A percentile compares a stretch with the other conserved stretches of the same genome.
Evolutionary conservation across 37 sponge, comb jelly and placozoan genomes (phyloP).

Genomic region (Bolinopsis microptera): DNA sequence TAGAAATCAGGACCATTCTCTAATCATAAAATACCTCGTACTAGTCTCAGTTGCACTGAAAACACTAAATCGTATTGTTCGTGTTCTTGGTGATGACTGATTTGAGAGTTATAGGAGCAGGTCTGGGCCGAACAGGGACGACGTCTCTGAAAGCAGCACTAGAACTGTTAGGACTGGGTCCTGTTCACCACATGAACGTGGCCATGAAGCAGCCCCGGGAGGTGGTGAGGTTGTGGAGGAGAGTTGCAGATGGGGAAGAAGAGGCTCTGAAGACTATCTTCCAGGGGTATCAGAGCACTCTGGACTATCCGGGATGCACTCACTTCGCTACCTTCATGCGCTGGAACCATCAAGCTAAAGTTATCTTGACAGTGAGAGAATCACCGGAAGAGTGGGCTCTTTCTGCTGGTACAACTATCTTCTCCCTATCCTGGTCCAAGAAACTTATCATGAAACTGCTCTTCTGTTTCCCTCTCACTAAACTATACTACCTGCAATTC

Average conservation of each 20-base stretch:
- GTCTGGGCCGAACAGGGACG: slow-evolving; percentile 24
- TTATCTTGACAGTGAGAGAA: slow-evolving; percentile 13
- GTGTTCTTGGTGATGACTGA: background rate
- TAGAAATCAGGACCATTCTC: too few species aligned
- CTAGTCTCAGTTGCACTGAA: background rate
- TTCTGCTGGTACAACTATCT: background rate
- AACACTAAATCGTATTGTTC: background rate
- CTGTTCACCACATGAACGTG: slow-evolving; percentile 32
- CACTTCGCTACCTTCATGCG: background rate
- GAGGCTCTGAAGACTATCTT: background rate
- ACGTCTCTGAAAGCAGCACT: slow-evolving; percentile 28
- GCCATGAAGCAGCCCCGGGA: slow-evolving; percentile 29
- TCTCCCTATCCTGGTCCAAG: background rate
- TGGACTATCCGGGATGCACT: background rate
- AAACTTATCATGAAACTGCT: background rate
- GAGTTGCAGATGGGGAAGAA: background rate
- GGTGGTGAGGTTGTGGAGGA: background rate
- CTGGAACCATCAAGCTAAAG: background rate
- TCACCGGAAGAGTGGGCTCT: background rate
- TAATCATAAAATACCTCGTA: too few species aligned
- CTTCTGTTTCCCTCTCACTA: background rate
- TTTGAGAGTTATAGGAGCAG: slow-evolving; percentile 20
- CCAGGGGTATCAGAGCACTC: background rate
- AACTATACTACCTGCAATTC: background rate
- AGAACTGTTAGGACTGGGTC: slow-evolving; percentile 4